Base-by-base conservation (phyloP, 2,888 invertebrate species). In the Lasioglossum oenotherae region DNA sequence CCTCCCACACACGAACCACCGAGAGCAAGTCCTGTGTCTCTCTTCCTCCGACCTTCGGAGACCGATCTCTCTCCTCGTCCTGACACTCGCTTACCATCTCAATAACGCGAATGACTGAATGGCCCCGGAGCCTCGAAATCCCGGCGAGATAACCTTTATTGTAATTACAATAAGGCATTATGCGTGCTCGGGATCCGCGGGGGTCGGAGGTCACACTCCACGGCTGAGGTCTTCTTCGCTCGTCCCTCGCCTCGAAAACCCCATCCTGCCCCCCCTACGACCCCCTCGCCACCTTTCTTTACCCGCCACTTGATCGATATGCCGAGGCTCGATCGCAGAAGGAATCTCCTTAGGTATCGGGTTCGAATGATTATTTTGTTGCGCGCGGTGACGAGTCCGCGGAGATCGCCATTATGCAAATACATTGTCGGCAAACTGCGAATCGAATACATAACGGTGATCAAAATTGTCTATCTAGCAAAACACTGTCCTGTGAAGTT, bases 131-230 rank as follows among this genome's bases (percentile, higher is more conserved):
- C 90, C 92, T 92, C 91, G 92, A 93, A 93, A 94, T 93, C 92
- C 92, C 86, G 73, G 80, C 80, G 91, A 92, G 94, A 94, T 94
- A 94, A 94, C 94, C 94, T 93, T 92, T 92, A 94, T 94, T 94
- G 91, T 93, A 93, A 94, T 94, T 93, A 94, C 92, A 94, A 94
- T 94, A 93, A 94, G 92, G 91, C 90, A 92, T 92, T 92, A 92
- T 93, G 91, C 88, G 88, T 86, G 88, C 86, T 74, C 89, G 88
- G 87, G 81, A 91, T 88, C 88, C 84, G 72, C 69, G 64, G 81
- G 76, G 91, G 92, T 92, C 92, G 89, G 85, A 91, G 92, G 93
- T 92, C 92, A 91, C 81, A 84, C 86, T 82, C 72, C 23, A 53
- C 67, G 80, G 88, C 81, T 85, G 86, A 88, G 88, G 81, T 53